Conservation (phyloP, 2,113 vertebrate genomes). For the Phoenicopterus ruber region DNA sequence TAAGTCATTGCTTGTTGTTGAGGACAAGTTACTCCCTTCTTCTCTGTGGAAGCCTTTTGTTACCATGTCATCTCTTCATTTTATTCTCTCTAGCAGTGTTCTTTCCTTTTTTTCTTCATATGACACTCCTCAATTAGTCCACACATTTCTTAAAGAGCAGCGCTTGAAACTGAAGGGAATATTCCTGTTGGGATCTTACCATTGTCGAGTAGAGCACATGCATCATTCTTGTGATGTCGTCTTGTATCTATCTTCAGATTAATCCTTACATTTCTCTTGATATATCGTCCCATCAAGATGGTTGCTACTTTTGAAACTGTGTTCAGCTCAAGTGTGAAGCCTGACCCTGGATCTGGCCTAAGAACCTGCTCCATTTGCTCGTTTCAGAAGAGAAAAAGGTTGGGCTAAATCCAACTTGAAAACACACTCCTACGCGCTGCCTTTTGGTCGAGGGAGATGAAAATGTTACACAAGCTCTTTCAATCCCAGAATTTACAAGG, state of each 20-base stretch:
- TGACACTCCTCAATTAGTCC: background rate
- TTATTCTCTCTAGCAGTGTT: background rate
- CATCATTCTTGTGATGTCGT: background rate
- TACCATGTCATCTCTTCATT: background rate
- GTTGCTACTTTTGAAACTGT: background rate
- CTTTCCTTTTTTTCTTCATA: background rate
- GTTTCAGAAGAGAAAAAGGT: background rate
- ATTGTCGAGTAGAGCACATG: background rate
- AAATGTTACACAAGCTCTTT: background rate
- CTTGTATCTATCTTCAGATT: background rate
- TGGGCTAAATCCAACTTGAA: background rate
- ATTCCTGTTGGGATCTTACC: background rate
- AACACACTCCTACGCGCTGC: background rate
- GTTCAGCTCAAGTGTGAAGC: background rate
- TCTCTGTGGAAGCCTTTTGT: background rate
- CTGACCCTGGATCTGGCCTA: background rate
- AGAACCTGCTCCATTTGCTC: background rate
- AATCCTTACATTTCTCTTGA: background rate
- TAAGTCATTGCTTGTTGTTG: background rate
- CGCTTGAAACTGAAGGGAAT: background rate
- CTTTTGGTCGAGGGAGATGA: background rate
- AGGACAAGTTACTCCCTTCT: background rate
- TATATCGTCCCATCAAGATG: background rate
- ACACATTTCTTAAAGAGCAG: background rate
- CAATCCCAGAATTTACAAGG: background rate